phyloP scores from a whole-genome alignment of 2,888 invertebrate genomes.

The Athetis lepigone region DNA sequence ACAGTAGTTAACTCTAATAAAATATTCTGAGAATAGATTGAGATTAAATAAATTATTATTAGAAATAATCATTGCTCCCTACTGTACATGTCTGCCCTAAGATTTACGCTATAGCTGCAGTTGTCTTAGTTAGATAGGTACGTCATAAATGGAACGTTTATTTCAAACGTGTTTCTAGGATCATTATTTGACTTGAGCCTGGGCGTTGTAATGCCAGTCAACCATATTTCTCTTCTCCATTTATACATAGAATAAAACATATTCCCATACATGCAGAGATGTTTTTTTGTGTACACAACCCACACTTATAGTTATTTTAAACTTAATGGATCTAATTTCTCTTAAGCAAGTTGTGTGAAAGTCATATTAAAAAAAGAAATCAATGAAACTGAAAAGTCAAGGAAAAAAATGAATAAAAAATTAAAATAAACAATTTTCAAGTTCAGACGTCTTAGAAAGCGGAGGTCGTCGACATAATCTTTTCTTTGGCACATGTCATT shows the following conservation, averaged over 20 bases:
- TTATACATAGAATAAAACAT: slow-evolving; percentile 33
- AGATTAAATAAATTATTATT: slow-evolving; percentile 3
- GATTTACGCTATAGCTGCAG: neutral
- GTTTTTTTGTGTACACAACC: slow-evolving; percentile 34
- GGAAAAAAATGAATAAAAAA: slow-evolving; percentile 66
- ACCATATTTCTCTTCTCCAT: slow-evolving; percentile 23
- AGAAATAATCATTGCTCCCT: neutral
- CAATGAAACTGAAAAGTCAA: slow-evolving; percentile 56
- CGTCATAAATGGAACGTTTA: slow-evolving; percentile 34
- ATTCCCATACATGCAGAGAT: slow-evolving; percentile 24
- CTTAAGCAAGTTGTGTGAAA: slow-evolving; percentile 51
- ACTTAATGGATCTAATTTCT: slow-evolving; percentile 44
- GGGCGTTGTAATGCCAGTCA: slow-evolving; percentile 35
- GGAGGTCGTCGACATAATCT: slow-evolving; percentile 76
- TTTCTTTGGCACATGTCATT: slow-evolving; percentile 75
- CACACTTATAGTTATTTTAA: slow-evolving; percentile 40
- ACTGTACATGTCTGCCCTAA: neutral
- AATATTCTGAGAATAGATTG: neutral
- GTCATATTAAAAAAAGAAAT: slow-evolving; percentile 50
- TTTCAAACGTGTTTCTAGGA: slow-evolving; percentile 27
- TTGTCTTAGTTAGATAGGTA: slow-evolving; percentile 21
- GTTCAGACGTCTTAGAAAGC: slow-evolving; percentile 78
- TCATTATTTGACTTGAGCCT: slow-evolving; percentile 34
- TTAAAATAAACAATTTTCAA: slow-evolving; percentile 67
- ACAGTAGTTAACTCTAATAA: too few relatives aligned